Evolutionary conservation across 2,113 vertebrate genomes (phyloP).

Genomic region (Gobio gobio): DNA sequence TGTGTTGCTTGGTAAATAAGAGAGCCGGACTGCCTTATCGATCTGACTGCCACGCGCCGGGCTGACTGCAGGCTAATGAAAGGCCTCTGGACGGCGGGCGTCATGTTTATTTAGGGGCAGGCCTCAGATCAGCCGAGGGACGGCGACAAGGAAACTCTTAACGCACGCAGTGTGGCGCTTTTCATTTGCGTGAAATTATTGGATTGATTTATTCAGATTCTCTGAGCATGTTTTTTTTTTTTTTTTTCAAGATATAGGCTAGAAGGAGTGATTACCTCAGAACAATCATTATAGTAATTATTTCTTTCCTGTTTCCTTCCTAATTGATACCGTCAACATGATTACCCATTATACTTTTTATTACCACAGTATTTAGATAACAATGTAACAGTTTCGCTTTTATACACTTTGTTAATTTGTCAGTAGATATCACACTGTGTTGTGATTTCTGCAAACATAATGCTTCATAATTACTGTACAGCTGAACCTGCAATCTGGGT

Average conservation of each 20-base stretch:
- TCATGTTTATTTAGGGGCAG: constrained; percentile 71
- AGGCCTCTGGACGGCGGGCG: constrained; percentile 66
- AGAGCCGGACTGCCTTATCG: constrained; percentile 74
- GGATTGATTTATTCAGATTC: constrained; percentile 4
- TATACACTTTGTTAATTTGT: constrained; percentile 30
- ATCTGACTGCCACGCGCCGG: constrained; percentile 73
- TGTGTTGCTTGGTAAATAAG: constrained; percentile 84
- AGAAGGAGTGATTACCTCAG: constrained; percentile 14
- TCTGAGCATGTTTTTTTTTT: background rate
- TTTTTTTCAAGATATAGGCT: background rate
- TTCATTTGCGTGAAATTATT: background rate
- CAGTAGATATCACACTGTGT: constrained; percentile 29
- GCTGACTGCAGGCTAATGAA: constrained; percentile 71
- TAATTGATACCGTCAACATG: constrained; percentile 23
- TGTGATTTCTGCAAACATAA: constrained; percentile 45
- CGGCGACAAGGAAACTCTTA: constrained; percentile 50
- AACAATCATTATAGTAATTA: constrained; percentile 25
- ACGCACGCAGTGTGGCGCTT: constrained; percentile 5
- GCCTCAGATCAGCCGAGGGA: constrained; percentile 63
- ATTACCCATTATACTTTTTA: constrained; percentile 22
- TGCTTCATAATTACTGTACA: constrained; percentile 41
- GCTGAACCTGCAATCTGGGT: constrained; percentile 43
- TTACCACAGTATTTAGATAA: constrained; percentile 29
- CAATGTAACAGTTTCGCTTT: constrained; percentile 15
- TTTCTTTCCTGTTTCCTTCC: constrained; percentile 1